Conservation (phyloP, 2,113 vertebrate genomes). For the Plotosus lineatus region DNA sequence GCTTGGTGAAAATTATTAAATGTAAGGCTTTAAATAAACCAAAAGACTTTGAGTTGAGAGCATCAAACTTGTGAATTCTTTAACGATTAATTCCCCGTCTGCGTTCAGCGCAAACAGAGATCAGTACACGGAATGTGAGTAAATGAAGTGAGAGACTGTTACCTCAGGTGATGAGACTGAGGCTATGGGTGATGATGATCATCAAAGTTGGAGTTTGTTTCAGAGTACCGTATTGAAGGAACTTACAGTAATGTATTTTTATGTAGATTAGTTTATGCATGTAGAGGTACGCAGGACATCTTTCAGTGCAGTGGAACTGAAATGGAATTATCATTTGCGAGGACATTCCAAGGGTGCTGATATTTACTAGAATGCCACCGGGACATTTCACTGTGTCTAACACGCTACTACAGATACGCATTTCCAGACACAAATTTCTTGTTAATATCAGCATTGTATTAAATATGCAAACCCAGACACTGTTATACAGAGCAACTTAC, state of each 20-base stretch:
- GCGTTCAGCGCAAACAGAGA: neutral
- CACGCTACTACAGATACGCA: too few relatives aligned
- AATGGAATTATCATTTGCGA: neutral
- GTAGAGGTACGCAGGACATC: neutral
- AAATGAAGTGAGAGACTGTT: neutral
- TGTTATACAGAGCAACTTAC: too few relatives aligned
- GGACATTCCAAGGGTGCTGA: too few relatives aligned
- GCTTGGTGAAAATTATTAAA: neutral
- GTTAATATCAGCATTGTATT: too few relatives aligned
- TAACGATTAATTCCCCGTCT: neutral
- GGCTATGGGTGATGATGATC: neutral
- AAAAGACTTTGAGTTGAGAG: neutral
- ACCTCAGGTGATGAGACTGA: neutral
- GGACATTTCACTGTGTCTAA: too few relatives aligned
- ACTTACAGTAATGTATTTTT: neutral
- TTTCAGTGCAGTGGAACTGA: neutral
- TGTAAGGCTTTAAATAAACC: neutral
- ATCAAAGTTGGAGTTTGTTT: neutral
- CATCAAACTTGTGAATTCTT: neutral
- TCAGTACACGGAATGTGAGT: neutral
- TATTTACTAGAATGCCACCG: too few relatives aligned
- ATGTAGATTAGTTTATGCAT: neutral
- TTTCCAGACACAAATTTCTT: too few relatives aligned
- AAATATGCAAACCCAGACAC: too few relatives aligned
- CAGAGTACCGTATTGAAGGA: neutral